A percentile compares a stretch with the other conserved stretches of the same genome.
Evolutionary conservation across 1,140 invertebrate genomes (phyloP).

Genomic region (Penaeus japonicus): DNA sequence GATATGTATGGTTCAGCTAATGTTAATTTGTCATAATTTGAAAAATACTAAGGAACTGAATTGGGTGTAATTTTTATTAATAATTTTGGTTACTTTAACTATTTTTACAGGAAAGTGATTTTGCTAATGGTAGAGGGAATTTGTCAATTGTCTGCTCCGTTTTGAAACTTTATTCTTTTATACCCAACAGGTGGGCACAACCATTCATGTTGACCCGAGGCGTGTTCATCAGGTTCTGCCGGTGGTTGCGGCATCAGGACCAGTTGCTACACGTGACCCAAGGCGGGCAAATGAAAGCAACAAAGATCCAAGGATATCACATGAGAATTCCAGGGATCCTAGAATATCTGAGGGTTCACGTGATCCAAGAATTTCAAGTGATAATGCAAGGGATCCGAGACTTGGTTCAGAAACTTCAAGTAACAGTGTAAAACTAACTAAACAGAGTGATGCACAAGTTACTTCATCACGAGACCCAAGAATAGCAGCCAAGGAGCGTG

Average conservation of each 20-base stretch:
- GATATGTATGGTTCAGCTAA: too few relatives aligned
- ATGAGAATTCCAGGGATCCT: slow-evolving; percentile 14
- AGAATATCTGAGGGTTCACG: slow-evolving; percentile 17
- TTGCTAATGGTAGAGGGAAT: too few relatives aligned
- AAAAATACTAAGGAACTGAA: too few relatives aligned
- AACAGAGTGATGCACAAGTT: too few relatives aligned
- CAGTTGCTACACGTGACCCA: not conserved
- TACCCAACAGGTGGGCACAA: slow-evolving; percentile 26
- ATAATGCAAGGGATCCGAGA: not conserved
- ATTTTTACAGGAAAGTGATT: too few relatives aligned
- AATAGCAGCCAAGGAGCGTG: not conserved
- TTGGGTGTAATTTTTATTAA: too few relatives aligned
- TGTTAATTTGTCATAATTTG: too few relatives aligned
- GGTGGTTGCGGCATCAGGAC: slow-evolving; percentile 3
- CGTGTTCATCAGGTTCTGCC: slow-evolving; percentile 46
- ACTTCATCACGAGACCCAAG: too few relatives aligned
- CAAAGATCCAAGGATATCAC: not conserved
- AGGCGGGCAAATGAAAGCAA: not conserved
- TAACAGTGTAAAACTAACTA: too few relatives aligned
- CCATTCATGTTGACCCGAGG: slow-evolving; percentile 43
- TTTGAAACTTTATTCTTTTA: not conserved
- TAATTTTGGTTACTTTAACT: too few relatives aligned
- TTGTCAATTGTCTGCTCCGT: too few relatives aligned
- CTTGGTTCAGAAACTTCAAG: too few relatives aligned
- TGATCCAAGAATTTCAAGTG: slow-evolving; percentile 26